Base-by-base conservation (phyloP, 2,888 invertebrate species). In the Drosophila pseudotakahashii region DNA sequence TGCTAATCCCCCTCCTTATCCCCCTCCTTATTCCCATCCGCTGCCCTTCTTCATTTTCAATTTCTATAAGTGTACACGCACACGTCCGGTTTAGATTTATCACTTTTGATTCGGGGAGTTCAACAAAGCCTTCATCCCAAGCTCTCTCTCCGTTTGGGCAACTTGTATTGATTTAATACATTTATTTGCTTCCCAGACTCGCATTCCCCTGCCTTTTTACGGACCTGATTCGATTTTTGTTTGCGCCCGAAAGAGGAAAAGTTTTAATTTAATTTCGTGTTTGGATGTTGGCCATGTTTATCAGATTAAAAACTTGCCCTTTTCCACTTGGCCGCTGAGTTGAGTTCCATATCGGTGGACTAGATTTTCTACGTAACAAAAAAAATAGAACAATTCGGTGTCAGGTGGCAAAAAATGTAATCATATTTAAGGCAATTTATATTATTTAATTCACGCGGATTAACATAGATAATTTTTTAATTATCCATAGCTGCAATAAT, bases 31-130 rank as follows among this genome's bases (percentile, higher is more conserved):
- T 68, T 11, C 52, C 78, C 67, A 57, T 68, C 54, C n/a, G 41
- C 36, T 53, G 23, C 44, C 63, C 37, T 36, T 76, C 52, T 52
- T 55, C 79, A 50, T 63, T 78, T 76, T 84, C 81, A 77, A 82
- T 88, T 81, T 78, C 73, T 79, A 58, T 75, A 73, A 83, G 80
- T 83, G 81, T 80, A 70, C 72, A 72, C 57, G 48, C 73, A 73
- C 85, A 81, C 81, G 87, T 89, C 77, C 84, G 76, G 75, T 63
- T 76, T 82, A 88, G 88, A 88, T 88, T 88, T 88, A 88, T 88
- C 88, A 88, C 88, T 86, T 79, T 88, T 84, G 88, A 89, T 88
- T 88, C 73, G 59, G 73, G 59, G 52, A 64, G 51, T 50, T 48
- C 50, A 44, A 41, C 23, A 45, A 30, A 45, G 34, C 42, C 45